These are phyloP conservation scores for Cryptotis parvus DNA, from an alignment of 2,113 vertebrate genomes.

Conservation along the genomic window DNA sequence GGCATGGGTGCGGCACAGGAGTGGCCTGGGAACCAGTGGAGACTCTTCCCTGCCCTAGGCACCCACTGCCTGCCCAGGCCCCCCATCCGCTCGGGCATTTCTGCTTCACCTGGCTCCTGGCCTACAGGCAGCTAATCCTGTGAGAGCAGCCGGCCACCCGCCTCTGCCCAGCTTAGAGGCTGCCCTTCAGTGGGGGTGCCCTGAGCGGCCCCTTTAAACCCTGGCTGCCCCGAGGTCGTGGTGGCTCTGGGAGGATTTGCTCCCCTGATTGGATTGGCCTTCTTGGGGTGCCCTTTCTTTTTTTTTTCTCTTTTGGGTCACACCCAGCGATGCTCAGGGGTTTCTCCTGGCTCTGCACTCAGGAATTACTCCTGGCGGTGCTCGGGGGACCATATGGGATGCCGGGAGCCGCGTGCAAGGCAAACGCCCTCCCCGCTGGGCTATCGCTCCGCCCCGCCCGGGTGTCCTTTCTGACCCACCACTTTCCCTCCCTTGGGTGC, in stretches of 20 bases:
- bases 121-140: constrained; percentile 76
- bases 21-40: background rate
- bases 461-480: background rate
- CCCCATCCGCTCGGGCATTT: constrained; percentile 56
- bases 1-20: background rate
- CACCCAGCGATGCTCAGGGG: too few relatives aligned
- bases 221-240: constrained; percentile 66
- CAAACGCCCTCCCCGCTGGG: too few relatives aligned
- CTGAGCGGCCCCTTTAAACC: constrained; percentile 75
- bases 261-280: constrained; percentile 82
- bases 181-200: constrained; percentile 70
- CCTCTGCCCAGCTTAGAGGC: constrained; percentile 71
- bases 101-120: constrained; percentile 68
- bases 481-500: background rate
- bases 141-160: constrained; percentile 66
- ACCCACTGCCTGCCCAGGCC: background rate
- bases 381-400: too few relatives aligned
- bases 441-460: too few relatives aligned
- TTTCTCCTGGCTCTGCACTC: too few relatives aligned
- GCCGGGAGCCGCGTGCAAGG: too few relatives aligned
- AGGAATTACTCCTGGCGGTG: too few relatives aligned
- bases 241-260: constrained; percentile 78
- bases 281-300: too few relatives aligned
- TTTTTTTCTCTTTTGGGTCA: too few relatives aligned
- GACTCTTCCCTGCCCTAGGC: background rate